Base-by-base conservation (phyloP, 1,140 invertebrate genomes). In the Drosophila paulistorum region DNA sequence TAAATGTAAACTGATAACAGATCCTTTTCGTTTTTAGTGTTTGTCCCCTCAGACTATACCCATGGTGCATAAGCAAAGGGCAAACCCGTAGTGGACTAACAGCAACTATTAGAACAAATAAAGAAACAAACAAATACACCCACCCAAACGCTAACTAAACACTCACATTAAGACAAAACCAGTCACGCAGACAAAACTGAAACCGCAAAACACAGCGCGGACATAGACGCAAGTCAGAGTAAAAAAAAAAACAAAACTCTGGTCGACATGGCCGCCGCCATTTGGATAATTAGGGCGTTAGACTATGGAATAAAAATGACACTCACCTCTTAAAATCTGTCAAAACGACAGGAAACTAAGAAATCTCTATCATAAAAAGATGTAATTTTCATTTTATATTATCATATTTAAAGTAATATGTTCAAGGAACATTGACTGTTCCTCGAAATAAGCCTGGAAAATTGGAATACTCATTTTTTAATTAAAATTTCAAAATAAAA, bases 111-210 rank as follows among this genome's bases (percentile, higher is more conserved):
- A 59, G 35, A 37, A 59, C 57, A 59, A 17, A 59, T 37, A 10
- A 20, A 59, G 30, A 39, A 37, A 41, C 63, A 33, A 33, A 26
- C 45, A 33, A 33, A 26, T 39, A 37, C 39, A 30, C 13, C 9
- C 60, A 45, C 17, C 26, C 13, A 9, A n/a, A 54, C 14, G 55
- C 71, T 67, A n/a, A 48, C 45, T 48, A 48, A 48, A 48, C 35
- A 59, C 57, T 37, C 14, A 39, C 57, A 59, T 39, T 39, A 59
- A 77, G 30, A 55, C 68, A 33, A 61, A 48, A 62, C 35, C 39
- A 77, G 74, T 77, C 74, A 77, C 74, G 74, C 74, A 77, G 74
- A 61, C 67, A 66, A 62, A 77, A 77, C 71, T 70, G 59, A 77
- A 77, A 41, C 74, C 75, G 66, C 74, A 77, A 77, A 55, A 68